Evolutionary conservation across 2,888 invertebrate genomes (phyloP).

Genomic region (Cylindroiulus punctatus): DNA sequence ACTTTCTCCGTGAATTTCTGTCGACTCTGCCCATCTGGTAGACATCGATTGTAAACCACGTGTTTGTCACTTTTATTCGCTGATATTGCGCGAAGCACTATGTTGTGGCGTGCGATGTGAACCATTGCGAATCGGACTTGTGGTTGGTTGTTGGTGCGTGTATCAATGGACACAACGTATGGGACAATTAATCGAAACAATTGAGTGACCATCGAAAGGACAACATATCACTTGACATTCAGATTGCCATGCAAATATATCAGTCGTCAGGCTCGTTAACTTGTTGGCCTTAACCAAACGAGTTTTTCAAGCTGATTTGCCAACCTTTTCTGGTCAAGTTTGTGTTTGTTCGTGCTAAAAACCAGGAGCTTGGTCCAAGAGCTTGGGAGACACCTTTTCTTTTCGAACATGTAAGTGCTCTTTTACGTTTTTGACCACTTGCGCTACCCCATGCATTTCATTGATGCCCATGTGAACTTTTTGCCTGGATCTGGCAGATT

Average conservation of each 20-base stretch:
- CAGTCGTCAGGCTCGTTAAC: neutral
- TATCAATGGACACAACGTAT: neutral
- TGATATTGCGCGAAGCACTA: neutral
- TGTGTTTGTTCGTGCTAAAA: neutral
- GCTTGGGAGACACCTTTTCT: neutral
- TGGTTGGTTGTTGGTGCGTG: neutral
- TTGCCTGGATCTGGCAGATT: neutral
- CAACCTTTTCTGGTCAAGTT: neutral
- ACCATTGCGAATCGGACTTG: neutral
- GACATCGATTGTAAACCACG: constrained; percentile 45
- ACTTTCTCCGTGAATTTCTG: constrained; percentile 4
- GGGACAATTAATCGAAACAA: neutral
- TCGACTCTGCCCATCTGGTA: constrained; percentile 47
- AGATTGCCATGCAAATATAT: neutral
- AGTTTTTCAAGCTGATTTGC: neutral
- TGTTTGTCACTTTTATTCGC: constrained; percentile 23
- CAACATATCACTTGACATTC: neutral
- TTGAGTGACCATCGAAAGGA: neutral
- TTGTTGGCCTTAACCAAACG: neutral
- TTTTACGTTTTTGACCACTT: neutral
- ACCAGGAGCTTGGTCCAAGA: neutral
- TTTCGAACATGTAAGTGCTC: neutral
- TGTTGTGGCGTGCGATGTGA: neutral
- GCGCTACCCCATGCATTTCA: neutral
- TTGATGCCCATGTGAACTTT: neutral